phyloP scores from a whole-genome alignment of 2,888 invertebrate genomes.

The Hyposoter dolosus region DNA sequence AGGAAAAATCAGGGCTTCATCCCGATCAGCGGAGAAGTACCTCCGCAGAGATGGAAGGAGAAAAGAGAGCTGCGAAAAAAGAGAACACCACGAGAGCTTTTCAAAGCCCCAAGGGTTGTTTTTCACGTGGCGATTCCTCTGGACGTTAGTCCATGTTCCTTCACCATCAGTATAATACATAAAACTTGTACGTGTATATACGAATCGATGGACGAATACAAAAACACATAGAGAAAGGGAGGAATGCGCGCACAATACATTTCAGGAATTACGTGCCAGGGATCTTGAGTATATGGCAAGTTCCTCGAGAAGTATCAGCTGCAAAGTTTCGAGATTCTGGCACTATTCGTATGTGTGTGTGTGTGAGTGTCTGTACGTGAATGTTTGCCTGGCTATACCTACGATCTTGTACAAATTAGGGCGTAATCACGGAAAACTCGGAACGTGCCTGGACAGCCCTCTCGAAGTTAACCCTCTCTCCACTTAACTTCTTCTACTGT shows the following conservation, averaged over 20 bases:
- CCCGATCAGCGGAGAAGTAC: conserved; percentile 31
- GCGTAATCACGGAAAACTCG: conserved; percentile 67
- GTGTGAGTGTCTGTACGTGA: background rate
- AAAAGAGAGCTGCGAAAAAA: background rate
- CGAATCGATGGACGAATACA: conserved; percentile 8
- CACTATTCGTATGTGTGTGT: conserved; percentile 7
- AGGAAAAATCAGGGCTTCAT: conserved; percentile 62
- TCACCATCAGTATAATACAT: conserved; percentile 39
- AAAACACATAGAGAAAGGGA: background rate
- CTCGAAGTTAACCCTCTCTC: conserved; percentile 42
- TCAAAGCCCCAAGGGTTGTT: conserved; percentile 64
- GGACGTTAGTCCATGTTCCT: conserved; percentile 50
- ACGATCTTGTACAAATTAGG: conserved; percentile 64
- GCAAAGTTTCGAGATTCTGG: conserved; percentile 24
- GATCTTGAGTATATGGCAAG: conserved; percentile 71
- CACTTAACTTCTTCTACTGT: conserved; percentile 17
- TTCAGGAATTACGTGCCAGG: conserved; percentile 81
- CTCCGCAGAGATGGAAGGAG: conserved; percentile 9
- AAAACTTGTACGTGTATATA: background rate
- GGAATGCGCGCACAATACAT: conserved; percentile 66
- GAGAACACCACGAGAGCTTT: conserved; percentile 47
- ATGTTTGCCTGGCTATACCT: conserved; percentile 23
- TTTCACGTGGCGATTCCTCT: conserved; percentile 56
- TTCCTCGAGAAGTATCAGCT: conserved; percentile 15
- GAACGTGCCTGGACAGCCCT: conserved; percentile 62